A percentile compares a stretch with the other conserved stretches of the same genome.
phyloP scores from a whole-genome alignment of 2,888 invertebrate species.

The Chrysolina americana region DNA sequence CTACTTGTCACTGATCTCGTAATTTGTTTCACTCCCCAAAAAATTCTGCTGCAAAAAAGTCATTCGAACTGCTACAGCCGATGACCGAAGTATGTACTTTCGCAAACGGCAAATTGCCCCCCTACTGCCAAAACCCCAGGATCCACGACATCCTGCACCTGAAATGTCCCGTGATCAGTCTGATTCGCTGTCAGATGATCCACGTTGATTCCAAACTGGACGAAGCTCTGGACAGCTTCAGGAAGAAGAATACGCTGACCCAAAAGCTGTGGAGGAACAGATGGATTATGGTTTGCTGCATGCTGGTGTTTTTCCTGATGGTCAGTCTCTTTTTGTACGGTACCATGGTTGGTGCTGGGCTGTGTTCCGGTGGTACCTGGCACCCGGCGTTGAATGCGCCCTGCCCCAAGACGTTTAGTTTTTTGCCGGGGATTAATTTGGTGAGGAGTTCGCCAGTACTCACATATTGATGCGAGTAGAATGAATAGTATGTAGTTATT shows the following conservation, averaged over 20 bases:
- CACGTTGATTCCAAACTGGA: constrained; percentile 48
- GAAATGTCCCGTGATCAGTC: constrained; percentile 56
- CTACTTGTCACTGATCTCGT: background rate
- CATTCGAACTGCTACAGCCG: background rate
- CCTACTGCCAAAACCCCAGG: constrained; percentile 34
- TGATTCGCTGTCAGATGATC: constrained; percentile 53
- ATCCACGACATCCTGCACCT: constrained; percentile 55
- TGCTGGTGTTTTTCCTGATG: constrained; percentile 53
- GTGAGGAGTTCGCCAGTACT: constrained; percentile 16
- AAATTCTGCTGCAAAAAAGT: background rate
- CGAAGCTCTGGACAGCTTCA: constrained; percentile 37
- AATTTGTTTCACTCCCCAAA: background rate
- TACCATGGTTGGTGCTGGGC: constrained; percentile 55
- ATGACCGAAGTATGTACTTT: constrained; percentile 26
- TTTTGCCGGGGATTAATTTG: constrained; percentile 18
- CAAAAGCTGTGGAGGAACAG: constrained; percentile 50
- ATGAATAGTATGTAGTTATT: background rate
- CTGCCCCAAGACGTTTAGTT: constrained; percentile 33
- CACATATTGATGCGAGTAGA: constrained; percentile 9
- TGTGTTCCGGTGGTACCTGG: constrained; percentile 50
- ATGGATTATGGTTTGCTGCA: constrained; percentile 52
- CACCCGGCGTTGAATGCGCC: constrained; percentile 27
- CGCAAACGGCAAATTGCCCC: constrained; percentile 1
- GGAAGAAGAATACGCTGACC: constrained; percentile 38
- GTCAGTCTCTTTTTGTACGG: constrained; percentile 54